Conservation (phyloP, 2,797 vertebrate species). For the Microhierax caerulescens region DNA sequence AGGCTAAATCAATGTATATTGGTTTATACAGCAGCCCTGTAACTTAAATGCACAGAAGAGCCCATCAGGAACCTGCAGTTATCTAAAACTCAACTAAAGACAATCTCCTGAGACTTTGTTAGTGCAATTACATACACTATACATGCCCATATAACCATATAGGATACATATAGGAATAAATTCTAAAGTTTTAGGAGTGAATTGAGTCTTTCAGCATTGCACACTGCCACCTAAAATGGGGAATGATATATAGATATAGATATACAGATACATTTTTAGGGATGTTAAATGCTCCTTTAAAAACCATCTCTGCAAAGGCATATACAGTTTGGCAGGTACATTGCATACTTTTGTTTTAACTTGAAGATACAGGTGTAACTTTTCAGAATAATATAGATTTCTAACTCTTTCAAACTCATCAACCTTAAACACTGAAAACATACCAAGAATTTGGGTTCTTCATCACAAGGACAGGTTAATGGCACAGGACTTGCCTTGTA, state of each 20-base stretch:
- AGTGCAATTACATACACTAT: not conserved
- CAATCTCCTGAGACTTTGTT: not conserved
- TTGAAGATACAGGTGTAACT: not conserved
- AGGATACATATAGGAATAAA: not conserved
- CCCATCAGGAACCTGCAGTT: not conserved
- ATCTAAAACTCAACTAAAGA: not conserved
- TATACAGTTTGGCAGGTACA: not conserved
- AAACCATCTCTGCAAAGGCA: not conserved
- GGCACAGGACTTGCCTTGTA: not conserved
- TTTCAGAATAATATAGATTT: not conserved
- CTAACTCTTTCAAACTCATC: not conserved
- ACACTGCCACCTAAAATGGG: not conserved
- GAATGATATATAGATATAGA: not conserved
- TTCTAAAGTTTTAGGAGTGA: not conserved
- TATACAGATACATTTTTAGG: not conserved
- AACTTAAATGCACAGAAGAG: not conserved
- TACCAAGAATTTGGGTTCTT: not conserved
- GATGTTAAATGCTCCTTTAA: not conserved
- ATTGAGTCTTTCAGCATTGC: not conserved
- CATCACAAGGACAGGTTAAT: not conserved
- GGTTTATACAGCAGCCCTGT: not conserved
- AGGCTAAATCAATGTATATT: not conserved
- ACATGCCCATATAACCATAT: accelerated
- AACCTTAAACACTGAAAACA: not conserved
- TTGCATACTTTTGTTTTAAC: not conserved